Base-by-base conservation (phyloP, 2,888 invertebrate species). In the Tenthredo distinguenda region DNA sequence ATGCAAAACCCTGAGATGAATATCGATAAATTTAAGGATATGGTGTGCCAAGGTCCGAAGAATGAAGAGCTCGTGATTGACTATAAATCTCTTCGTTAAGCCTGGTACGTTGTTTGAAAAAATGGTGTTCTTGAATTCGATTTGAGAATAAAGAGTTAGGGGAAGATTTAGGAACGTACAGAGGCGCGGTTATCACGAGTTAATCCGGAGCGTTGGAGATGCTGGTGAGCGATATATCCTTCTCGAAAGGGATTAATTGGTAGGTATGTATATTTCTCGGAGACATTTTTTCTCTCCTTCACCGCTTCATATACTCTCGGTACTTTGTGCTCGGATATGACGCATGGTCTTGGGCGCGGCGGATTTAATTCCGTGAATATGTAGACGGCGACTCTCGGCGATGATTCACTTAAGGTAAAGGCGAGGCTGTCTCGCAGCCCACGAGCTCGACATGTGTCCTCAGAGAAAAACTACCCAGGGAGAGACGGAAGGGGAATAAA, bases 171-270 rank as follows among this genome's bases (percentile, higher is more conserved):
- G 50, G n/a, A 77, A 77, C 15, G 26, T 26, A 34, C n/a, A 72
- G 72, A 47, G 47, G 40, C 47, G 26, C 6, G 21, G 26, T 31
- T 77, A n/a, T 9, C n/a, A 18, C 26, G 34, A 50, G 9, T 77
- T 50, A 77, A 50, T 77, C 50, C 50, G 18, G 9, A n/a, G 7
- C 50, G n/a, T 34, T 26, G 15, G 31, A 47, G 21, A 50, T 55
- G 15, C 18, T 34, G 40, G 62, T 34, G 50, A 31, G 15, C 31
- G 10, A 47, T 81, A 40, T 81, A 81, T 81, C 58, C 6, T 58
- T 34, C 62, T 81, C 81, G 40, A 81, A 81, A 58, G 62, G 81
- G 81, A 62, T 81, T 81, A 81, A 81, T 77, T 62, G 81, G 21
- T 4, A 37, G 81, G 40, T 62, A 31, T 62, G 26, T 62, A 26